phyloP scores from a whole-genome alignment of 1,140 invertebrate genomes.

The Saccostrea glomerata region DNA sequence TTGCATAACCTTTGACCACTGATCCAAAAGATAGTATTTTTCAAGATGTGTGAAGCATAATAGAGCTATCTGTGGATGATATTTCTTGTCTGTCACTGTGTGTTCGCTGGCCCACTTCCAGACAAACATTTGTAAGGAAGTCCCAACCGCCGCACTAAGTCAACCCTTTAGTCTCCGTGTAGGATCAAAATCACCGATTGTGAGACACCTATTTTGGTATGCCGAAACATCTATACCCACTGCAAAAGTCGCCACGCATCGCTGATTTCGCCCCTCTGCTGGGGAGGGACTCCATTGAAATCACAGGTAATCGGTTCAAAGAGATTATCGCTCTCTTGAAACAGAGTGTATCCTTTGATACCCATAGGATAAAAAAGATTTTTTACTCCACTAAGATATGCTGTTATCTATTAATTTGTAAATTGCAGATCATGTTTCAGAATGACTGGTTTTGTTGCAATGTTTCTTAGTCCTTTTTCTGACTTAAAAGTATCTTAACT shows the following conservation, averaged over 20 bases:
- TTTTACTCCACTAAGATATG: background rate
- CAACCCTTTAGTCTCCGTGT: background rate
- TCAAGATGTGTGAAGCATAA: background rate
- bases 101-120: background rate
- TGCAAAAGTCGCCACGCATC: slow-evolving; percentile 8
- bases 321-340: slow-evolving; percentile 1
- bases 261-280: background rate
- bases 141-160: background rate
- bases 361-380: background rate
- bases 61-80: background rate
- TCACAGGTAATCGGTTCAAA: background rate
- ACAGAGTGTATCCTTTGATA: slow-evolving; percentile 18
- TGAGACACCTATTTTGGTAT: slow-evolving; percentile 10
- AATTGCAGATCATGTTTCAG: too few species aligned
- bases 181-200: slow-evolving; percentile 20
- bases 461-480: too few species aligned
- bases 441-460: too few species aligned
- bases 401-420: too few species aligned
- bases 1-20: slow-evolving; percentile 1
- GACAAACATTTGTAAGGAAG: slow-evolving; percentile 15
- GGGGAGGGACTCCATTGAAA: slow-evolving; percentile 16
- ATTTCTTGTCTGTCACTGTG: slow-evolving; percentile 12
- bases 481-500: too few species aligned
- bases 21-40: background rate
- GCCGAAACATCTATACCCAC: slow-evolving; percentile 8